Base-by-base conservation (phyloP, 2,113 vertebrate genomes). In the Hemicordylus capensis region DNA sequence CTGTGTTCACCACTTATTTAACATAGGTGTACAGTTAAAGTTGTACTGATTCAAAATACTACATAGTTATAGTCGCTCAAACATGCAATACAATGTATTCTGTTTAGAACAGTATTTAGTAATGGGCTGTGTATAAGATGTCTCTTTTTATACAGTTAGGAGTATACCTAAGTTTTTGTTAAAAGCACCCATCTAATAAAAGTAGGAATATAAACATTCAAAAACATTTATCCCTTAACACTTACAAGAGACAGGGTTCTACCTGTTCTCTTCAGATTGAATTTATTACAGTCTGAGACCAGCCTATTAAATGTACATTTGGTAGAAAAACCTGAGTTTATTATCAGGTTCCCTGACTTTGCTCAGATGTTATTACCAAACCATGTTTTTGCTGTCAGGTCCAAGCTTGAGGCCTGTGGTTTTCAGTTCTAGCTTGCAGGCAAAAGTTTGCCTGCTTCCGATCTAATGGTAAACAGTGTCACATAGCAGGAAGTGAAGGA, bases 1-100 rank as follows among this genome's bases (percentile, higher is more conserved):
- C 39, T 61, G 19, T 76, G 44, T 91, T 61, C 86, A 86, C 63
- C 80, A 76, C 77, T 84, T 76, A 79, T 86, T 93, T 93, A 76
- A 76, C 19, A 77, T 67, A 81, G 66, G 79, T 84, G 37, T 37
- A 72, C 1, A 19, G 81, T 76, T 11, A 28, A 73, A 82, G 70
- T 88, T 89, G 84, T 80, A 72, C 59, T 89, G 83, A 88, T 80
- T 31, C 24, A 51, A 1, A 34, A 63, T 83, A 46, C 61, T 83
- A 56, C 66, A 2, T 46, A 77, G 0, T 80, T 83, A 63, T 2
- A 59, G 4, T 44, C 58, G 26, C n/a, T 44, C 39, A 17, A n/a
- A 76, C 4, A 34, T 24, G 39, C 20, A 59, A 42, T 63, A 8
- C n/a, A 20, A 37, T 72, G 37, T 11, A 15, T 15, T 59, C 28